Percentiles rank a stretch among this genome's conserved stretches.
Conservation (phyloP, 2,888 invertebrate species). For the Keiferia lycopersicella region DNA sequence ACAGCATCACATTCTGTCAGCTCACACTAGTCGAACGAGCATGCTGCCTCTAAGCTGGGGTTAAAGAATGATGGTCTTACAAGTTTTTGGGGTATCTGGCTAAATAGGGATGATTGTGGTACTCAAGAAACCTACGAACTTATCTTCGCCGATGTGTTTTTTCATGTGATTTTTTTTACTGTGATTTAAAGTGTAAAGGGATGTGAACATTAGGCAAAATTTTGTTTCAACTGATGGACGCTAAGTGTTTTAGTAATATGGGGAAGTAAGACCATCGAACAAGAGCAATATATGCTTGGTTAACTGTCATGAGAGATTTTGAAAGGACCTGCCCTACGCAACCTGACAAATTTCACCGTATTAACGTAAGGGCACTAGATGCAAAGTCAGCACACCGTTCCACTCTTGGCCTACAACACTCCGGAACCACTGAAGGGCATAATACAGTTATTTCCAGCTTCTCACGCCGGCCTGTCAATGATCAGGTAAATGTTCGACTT, state of each 20-base stretch:
- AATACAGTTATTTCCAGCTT: conserved; percentile 78
- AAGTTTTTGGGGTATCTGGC: conserved; percentile 10
- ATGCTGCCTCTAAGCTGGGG: conserved; percentile 71
- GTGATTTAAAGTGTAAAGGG: not conserved
- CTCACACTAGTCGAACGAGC: conserved; percentile 76
- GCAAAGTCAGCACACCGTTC: conserved; percentile 67
- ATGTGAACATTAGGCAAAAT: not conserved
- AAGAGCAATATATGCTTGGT: conserved; percentile 76
- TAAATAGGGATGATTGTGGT: not conserved
- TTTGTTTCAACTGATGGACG: not conserved
- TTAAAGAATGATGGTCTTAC: conserved; percentile 30
- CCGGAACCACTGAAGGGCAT: conserved; percentile 78
- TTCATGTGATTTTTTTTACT: conserved; percentile 2
- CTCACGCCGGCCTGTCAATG: conserved; percentile 37
- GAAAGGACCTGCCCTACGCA: conserved; percentile 76
- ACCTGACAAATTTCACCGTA: conserved; percentile 63
- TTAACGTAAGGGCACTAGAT: conserved; percentile 46
- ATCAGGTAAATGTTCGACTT: conserved; percentile 64
- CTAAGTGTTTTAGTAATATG: not conserved
- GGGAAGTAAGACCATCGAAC: conserved; percentile 32
- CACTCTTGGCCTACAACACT: conserved; percentile 77
- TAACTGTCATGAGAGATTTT: conserved; percentile 78
- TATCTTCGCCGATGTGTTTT: not conserved
- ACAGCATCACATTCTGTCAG: conserved; percentile 65
- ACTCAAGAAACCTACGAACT: not conserved